Evolutionary conservation across 2,113 vertebrate species (phyloP).

Genomic region (Reinhardtius hippoglossoides): DNA sequence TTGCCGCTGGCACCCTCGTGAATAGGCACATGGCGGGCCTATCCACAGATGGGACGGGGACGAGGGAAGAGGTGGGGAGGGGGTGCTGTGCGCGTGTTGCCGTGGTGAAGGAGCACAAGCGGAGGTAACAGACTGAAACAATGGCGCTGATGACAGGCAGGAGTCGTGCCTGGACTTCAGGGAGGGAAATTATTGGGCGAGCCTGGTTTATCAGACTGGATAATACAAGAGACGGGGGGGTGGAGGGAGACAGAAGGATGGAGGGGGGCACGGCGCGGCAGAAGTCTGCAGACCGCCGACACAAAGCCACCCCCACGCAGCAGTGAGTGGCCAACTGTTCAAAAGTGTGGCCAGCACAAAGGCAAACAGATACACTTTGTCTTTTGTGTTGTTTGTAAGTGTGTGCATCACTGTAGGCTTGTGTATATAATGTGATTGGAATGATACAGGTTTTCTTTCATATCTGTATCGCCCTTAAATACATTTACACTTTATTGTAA

Average conservation of each 20-base stretch:
- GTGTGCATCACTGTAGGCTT: conserved; percentile 49
- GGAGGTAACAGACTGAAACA: conserved; percentile 80
- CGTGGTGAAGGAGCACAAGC: conserved; percentile 78
- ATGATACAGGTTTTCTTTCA: neutral
- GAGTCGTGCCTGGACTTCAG: conserved; percentile 73
- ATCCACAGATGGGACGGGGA: conserved; percentile 81
- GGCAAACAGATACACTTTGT: conserved; percentile 62
- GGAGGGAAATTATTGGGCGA: conserved; percentile 75
- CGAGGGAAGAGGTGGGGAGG: neutral
- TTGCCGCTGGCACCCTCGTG: conserved; percentile 68
- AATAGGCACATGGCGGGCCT: conserved; percentile 82
- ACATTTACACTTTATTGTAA: neutral
- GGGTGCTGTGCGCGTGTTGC: conserved; percentile 63
- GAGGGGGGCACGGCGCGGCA: conserved; percentile 41
- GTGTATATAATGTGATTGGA: conserved; percentile 30
- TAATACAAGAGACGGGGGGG: conserved; percentile 43
- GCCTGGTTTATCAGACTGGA: conserved; percentile 66
- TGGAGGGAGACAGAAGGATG: conserved; percentile 7
- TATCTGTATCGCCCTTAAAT: neutral
- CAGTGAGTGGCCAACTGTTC: conserved; percentile 80
- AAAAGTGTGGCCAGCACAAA: conserved; percentile 81
- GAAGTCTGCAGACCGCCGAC: conserved; percentile 74
- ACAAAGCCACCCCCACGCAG: conserved; percentile 73
- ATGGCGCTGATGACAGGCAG: conserved; percentile 78
- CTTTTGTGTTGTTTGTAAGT: conserved; percentile 48